A percentile compares a stretch with the other conserved stretches of the same genome.
These are phyloP conservation scores for Abramis brama DNA, from an alignment of 2,113 vertebrate species.

Conservation along the genomic window DNA sequence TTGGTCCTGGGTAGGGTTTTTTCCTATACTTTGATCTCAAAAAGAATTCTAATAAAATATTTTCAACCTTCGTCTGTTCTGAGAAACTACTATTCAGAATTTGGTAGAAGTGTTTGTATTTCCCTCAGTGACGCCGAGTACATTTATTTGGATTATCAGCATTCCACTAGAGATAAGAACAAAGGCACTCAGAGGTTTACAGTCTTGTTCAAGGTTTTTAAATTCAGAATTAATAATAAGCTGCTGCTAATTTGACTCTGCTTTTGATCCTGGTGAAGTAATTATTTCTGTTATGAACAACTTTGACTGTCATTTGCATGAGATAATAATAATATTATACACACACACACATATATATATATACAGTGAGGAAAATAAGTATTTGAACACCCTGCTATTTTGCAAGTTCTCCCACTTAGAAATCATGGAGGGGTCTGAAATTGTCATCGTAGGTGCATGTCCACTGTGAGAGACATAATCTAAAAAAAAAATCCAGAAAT, in stretches of 20 bases:
- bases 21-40: constrained; percentile 67
- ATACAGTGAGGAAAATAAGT: too few relatives aligned
- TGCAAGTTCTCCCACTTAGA: too few relatives aligned
- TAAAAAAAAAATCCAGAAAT: too few relatives aligned
- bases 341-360: too few relatives aligned
- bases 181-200: constrained; percentile 70
- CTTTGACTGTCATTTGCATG: constrained; percentile 66
- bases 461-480: too few relatives aligned
- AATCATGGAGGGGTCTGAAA: too few relatives aligned
- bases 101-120: constrained; percentile 73
- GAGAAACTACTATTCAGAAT: constrained; percentile 76
- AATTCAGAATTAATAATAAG: constrained; percentile 77
- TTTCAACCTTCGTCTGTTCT: constrained; percentile 70
- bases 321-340: constrained; percentile 44
- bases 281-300: constrained; percentile 67
- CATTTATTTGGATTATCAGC: constrained; percentile 80
- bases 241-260: constrained; percentile 75
- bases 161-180: constrained; percentile 78
- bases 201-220: constrained; percentile 72
- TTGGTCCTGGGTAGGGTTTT: constrained; percentile 64
- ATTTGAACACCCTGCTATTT: too few relatives aligned
- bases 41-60: constrained; percentile 75
- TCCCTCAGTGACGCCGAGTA: constrained; percentile 72
- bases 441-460: too few relatives aligned
- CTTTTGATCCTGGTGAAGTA: constrained; percentile 74